Conservation (phyloP, 2,797 vertebrate genomes). For the Hybognathus amarus region DNA sequence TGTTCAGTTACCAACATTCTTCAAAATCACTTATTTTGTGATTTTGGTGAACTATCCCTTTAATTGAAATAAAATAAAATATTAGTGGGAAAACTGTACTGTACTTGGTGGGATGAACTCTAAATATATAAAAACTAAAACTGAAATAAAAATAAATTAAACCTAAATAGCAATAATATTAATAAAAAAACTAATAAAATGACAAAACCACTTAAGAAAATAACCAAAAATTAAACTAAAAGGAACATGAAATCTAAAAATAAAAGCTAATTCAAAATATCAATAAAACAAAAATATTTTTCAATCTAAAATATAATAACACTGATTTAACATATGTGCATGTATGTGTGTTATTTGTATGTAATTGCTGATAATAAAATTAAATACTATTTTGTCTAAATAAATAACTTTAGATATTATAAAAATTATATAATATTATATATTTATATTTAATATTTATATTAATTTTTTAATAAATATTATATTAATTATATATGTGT, state of each 20-base stretch:
- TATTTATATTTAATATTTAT: no score
- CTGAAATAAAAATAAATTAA: no score
- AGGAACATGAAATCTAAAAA: neutral
- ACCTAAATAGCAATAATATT: no score
- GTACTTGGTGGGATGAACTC: no score
- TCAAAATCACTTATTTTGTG: no score
- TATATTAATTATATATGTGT: no score
- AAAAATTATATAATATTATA: neutral
- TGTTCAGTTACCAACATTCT: no score
- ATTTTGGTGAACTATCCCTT: no score
- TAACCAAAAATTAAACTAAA: neutral
- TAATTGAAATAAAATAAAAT: neutral
- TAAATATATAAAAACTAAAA: no score
- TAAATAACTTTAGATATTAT: neutral
- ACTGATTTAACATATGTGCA: constrained; percentile 8
- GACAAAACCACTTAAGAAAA: neutral
- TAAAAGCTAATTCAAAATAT: neutral
- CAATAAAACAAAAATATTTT: neutral
- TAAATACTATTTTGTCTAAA: neutral
- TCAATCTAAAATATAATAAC: neutral
- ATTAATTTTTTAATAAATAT: no score
- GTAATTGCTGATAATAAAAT: neutral
- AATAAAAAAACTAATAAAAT: no score
- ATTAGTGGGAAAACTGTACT: neutral
- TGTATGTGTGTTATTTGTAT: constrained; percentile 1